Evolutionary conservation across 2,888 invertebrate species (phyloP), one percentile per base, ranked within the genome.

Genomic region (Trachelus tabidus): DNA sequence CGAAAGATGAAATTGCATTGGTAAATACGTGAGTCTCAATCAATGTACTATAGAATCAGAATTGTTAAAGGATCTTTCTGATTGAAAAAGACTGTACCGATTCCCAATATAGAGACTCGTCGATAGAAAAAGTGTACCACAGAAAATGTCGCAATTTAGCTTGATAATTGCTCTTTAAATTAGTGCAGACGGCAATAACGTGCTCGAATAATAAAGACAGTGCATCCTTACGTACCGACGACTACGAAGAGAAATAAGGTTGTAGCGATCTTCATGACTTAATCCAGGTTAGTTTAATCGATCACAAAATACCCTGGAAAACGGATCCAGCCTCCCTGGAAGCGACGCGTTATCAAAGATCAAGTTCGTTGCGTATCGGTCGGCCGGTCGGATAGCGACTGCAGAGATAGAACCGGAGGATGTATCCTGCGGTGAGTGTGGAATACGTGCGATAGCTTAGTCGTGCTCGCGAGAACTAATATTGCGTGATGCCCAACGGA

Each of bases 381-480:
- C 23, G 9, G 23, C 56, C 56, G 56, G 23, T 56, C 23, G 15
- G 23, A 56, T 0, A 23, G 23, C 56, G 23, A 56, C 56, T 56
- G 56, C 9, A 56, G 56, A 56, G 23, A 23, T 2, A 56, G 9
- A 23, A 56, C 56, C 9, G 56, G 2, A 56, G 23, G 56, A 56
- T 56, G 56, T 56, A 9, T 56, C 71, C 71, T 11, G 71, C 71
- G 30, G 71, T 71, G 33, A 71, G 76, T 76, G 75, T 83, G 77
- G 71, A 80, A 79, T 82, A 85, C 85, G 85, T 86, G 85, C 82
- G 85, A 84, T 84, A 82, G 83, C 82, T 81, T 79, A 80, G 85
- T 86, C 87, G 89, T 85, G 85, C 85, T 85, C 87, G 83, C 85
- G 88, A 81, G 84, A 82, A 89, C 91, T 91, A 88, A 90, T 89